These are phyloP conservation scores for Magallana ariakensis DNA, from an alignment of 1,140 invertebrate genomes.

Conservation along the genomic window DNA sequence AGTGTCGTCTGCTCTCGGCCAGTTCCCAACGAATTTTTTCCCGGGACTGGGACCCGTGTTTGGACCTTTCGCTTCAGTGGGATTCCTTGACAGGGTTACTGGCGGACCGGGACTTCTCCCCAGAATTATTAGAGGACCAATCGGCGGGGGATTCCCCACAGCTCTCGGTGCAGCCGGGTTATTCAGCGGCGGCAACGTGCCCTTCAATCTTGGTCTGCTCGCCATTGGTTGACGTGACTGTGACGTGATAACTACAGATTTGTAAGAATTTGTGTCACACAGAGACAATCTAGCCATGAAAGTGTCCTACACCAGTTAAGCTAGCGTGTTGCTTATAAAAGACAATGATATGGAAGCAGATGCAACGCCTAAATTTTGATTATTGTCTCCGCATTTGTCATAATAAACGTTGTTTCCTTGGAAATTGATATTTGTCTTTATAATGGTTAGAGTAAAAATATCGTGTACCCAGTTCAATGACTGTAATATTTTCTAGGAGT, in stretches of 20 bases:
- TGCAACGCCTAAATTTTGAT: too few species aligned
- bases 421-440: too few species aligned
- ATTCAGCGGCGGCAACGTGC: slow-evolving; percentile 7
- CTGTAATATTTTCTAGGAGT: too few species aligned
- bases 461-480: too few species aligned
- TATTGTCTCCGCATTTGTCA: too few species aligned
- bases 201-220: not conserved
- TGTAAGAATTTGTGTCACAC: too few species aligned
- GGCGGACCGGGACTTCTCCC: not conserved
- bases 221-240: not conserved
- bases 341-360: too few species aligned
- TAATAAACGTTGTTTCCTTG: too few species aligned
- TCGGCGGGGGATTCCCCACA: not conserved
- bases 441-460: too few species aligned
- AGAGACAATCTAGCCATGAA: too few species aligned
- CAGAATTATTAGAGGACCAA: not conserved
- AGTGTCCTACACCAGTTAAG: too few species aligned
- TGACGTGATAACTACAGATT: not conserved
- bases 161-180: not conserved
- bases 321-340: too few species aligned
- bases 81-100: not conserved
- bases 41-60: not conserved
- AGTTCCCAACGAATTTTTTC: not conserved
- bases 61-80: not conserved
- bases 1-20: not conserved